Evolutionary conservation across 2,888 invertebrate genomes (phyloP).

Genomic region (Ferdinandea cuprea): DNA sequence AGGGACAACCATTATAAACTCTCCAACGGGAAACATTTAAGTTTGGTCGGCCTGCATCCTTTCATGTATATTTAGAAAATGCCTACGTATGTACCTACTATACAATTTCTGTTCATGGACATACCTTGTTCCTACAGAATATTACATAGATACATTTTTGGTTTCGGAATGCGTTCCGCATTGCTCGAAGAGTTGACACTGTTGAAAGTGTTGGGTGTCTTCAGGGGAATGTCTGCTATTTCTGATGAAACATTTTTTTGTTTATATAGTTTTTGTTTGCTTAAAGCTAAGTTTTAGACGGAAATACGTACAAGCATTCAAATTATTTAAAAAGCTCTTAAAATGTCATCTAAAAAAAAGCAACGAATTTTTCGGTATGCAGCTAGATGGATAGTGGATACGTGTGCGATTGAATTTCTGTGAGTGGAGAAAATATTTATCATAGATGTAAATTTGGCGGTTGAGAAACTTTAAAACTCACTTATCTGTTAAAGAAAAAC

Average conservation of each 20-base stretch:
- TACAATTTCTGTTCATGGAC: constrained; percentile 27
- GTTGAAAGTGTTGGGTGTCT: constrained; percentile 30
- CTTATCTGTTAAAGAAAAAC: too few relatives aligned
- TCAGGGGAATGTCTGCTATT: constrained; percentile 29
- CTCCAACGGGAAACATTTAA: too few relatives aligned
- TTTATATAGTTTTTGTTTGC: background rate
- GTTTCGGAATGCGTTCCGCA: constrained; percentile 47
- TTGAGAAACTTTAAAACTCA: too few relatives aligned
- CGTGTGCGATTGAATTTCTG: too few relatives aligned
- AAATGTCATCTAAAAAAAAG: background rate
- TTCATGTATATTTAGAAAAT: constrained; percentile 26
- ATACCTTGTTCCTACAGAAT: constrained; percentile 31
- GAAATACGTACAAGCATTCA: constrained; percentile 9
- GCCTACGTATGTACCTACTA: constrained; percentile 29
- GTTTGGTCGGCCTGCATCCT: constrained; percentile 8
- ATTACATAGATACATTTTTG: constrained; percentile 37
- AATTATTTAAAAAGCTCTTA: constrained; percentile 1
- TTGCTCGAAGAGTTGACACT: constrained; percentile 40
- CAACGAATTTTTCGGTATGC: background rate
- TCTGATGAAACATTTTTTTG: background rate
- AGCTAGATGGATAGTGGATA: too few relatives aligned
- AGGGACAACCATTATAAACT: too few relatives aligned
- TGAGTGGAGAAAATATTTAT: too few relatives aligned
- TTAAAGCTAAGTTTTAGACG: background rate
- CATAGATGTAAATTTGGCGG: too few relatives aligned